Percentiles rank a stretch among this genome's conserved stretches.
phyloP scores from a whole-genome alignment of 2,888 invertebrate genomes.

The Andrena minutula region DNA sequence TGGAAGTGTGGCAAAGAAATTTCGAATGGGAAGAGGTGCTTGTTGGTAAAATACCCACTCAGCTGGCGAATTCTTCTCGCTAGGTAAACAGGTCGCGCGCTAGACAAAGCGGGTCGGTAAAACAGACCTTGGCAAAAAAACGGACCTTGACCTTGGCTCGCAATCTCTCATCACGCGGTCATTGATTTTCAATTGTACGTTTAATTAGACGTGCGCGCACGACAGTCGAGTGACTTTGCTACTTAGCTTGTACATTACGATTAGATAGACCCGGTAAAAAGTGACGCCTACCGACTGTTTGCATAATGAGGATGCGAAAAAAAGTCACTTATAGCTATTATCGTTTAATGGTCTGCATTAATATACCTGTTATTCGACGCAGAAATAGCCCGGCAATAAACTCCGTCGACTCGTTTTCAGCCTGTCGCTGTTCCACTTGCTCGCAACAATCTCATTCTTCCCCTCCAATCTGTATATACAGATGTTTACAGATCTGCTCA shows the following conservation, averaged over 20 bases:
- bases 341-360: conserved; percentile 26
- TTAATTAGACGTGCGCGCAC: conserved; percentile 33
- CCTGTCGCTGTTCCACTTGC: background rate
- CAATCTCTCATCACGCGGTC: conserved; percentile 27
- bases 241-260: conserved; percentile 28
- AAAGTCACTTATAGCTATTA: conserved; percentile 9
- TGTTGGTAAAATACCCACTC: conserved; percentile 68
- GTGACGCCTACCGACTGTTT: conserved; percentile 24
- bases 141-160: conserved; percentile 54
- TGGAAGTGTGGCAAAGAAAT: background rate
- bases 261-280: conserved; percentile 49
- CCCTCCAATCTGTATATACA: background rate
- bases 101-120: conserved; percentile 71
- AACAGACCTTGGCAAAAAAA: conserved; percentile 54
- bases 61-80: conserved; percentile 60
- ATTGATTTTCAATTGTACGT: conserved; percentile 48
- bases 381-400: background rate
- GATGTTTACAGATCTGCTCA: background rate
- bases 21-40: background rate
- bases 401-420: background rate
- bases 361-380: background rate
- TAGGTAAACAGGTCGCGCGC: conserved; percentile 62
- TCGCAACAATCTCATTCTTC: background rate
- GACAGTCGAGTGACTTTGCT: conserved; percentile 34
- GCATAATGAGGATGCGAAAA: conserved; percentile 29